Conservation (phyloP, 2,797 vertebrate genomes). For the Lepidocolaptes lacrymiger region DNA sequence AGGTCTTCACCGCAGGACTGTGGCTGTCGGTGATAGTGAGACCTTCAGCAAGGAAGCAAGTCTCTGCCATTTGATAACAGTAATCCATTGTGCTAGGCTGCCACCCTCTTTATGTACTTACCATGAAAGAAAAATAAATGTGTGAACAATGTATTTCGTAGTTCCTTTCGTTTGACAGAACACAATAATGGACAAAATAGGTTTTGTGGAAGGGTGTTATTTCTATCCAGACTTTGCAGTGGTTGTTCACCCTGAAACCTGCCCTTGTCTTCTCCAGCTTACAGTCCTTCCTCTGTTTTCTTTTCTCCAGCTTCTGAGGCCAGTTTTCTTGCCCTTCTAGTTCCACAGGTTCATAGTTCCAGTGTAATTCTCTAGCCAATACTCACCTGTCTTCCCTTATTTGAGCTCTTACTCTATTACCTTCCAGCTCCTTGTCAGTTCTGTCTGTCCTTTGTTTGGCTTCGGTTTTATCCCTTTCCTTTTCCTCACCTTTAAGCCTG, state of each 20-base stretch:
- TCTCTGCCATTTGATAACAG: background rate
- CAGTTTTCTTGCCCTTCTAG: background rate
- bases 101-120: background rate
- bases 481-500: background rate
- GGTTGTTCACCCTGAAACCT: background rate
- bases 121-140: background rate
- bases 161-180: background rate
- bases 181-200: background rate
- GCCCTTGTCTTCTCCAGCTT: background rate
- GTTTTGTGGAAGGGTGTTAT: background rate
- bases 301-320: background rate
- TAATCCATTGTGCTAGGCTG: background rate
- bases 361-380: background rate
- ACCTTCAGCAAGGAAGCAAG: background rate
- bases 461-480: background rate
- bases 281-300: background rate
- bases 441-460: background rate
- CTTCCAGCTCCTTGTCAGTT: background rate
- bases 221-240: background rate
- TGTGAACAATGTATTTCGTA: background rate
- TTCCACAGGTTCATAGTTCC: background rate
- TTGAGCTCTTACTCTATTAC: background rate
- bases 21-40: background rate
- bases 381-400: background rate
- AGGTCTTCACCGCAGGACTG: background rate